Conservation (phyloP, 2,113 vertebrate genomes). For the Triplophysa dalaica region DNA sequence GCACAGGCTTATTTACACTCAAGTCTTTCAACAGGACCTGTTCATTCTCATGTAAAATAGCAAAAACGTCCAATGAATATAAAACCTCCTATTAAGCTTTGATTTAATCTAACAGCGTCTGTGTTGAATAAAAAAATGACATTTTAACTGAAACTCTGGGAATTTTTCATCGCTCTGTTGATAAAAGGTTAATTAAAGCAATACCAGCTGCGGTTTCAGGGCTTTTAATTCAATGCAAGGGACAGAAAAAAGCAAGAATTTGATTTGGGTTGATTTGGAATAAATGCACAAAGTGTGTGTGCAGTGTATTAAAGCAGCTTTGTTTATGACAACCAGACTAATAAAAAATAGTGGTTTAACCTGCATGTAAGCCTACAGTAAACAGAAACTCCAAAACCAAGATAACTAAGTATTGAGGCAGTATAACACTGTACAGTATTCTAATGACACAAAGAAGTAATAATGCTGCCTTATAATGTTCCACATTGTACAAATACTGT, state of each 20-base stretch:
- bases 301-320: slow-evolving; percentile 4
- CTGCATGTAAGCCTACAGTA: background rate
- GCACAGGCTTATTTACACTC: slow-evolving; percentile 27
- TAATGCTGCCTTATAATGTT: too few relatives aligned
- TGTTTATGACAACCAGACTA: background rate
- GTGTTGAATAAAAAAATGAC: slow-evolving; percentile 1
- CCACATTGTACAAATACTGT: too few relatives aligned
- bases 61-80: slow-evolving; percentile 12
- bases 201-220: slow-evolving; percentile 28
- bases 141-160: slow-evolving; percentile 35
- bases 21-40: background rate
- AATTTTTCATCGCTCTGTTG: slow-evolving; percentile 57
- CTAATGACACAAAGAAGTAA: too few relatives aligned
- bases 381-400: too few relatives aligned
- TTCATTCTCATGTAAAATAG: slow-evolving; percentile 37
- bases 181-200: slow-evolving; percentile 61
- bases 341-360: background rate
- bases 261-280: slow-evolving; percentile 22
- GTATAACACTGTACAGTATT: too few relatives aligned
- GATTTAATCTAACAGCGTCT: background rate
- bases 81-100: slow-evolving; percentile 20
- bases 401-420: too few relatives aligned
- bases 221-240: slow-evolving; percentile 41
- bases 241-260: slow-evolving; percentile 29
- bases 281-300: slow-evolving; percentile 16